A percentile compares a stretch with the other conserved stretches of the same genome.
These are phyloP conservation scores for Cisticola juncidis DNA, from an alignment of 2,113 vertebrate species.

Conservation along the genomic window DNA sequence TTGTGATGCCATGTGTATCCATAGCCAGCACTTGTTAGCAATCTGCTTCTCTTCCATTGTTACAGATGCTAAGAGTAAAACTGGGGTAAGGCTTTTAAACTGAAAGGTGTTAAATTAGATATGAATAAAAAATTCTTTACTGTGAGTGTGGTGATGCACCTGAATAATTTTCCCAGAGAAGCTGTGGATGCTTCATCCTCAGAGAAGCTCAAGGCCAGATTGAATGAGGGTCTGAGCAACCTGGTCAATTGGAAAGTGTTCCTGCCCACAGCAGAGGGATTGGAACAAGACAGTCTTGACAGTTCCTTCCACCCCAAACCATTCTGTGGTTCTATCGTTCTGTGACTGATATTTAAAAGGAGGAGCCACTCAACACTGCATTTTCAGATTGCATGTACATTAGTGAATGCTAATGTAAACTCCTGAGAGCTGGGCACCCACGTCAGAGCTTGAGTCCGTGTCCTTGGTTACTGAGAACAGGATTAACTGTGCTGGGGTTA, in stretches of 20 bases:
- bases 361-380: background rate
- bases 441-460: fast-evolving
- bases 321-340: background rate
- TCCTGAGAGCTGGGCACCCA: background rate
- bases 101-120: background rate
- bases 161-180: background rate
- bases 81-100: background rate
- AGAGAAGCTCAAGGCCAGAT: background rate
- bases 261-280: background rate
- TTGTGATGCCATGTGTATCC: background rate
- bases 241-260: background rate
- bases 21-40: background rate
- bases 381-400: background rate
- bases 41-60: background rate
- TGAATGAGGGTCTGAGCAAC: background rate
- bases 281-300: background rate
- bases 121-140: background rate
- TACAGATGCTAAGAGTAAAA: background rate
- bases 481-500: background rate
- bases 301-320: background rate
- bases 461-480: background rate
- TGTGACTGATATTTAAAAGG: background rate
- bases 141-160: background rate
- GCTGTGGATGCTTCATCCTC: background rate
- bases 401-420: background rate